Base-by-base conservation (phyloP, 2,797 vertebrate genomes). In the Carapus acus region DNA sequence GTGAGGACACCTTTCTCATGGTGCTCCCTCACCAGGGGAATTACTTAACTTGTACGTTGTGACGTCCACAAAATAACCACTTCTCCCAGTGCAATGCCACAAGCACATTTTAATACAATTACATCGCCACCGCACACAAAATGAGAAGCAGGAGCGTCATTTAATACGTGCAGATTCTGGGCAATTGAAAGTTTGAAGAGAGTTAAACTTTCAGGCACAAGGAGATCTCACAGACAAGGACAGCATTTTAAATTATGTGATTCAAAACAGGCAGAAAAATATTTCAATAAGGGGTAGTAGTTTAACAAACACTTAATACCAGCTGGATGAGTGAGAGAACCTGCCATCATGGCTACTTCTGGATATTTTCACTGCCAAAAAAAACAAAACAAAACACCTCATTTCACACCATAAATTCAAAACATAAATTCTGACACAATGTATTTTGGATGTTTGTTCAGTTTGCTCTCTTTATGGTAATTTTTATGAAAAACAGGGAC, bases 101-200 rank as follows among this genome's bases (percentile, higher is more conserved):
- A n/a, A n/a, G n/a, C n/a, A 53, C 34, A 49, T 21, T 79, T 82
- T 79, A 76, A 65, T 79, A 54, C 53, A 54, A 39, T 58, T 50
- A 24, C 41, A 41, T 40, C 46, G 33, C 58, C 55, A 46, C 24
- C 63, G 70, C 48, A 67, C 73, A 77, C 58, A 44, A 55, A 55
- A 50, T 69, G 51, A 80, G 53, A 71, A 43, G 62, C 55, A 76
- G 64, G 65, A 74, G 69, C 36, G 52, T 48, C 53, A 57, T 50
- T 67, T 57, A 62, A 58, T n/a, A 49, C 11, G 62, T 62, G 40
- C 54, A 64, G 16, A 72, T 50, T 39, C 39, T 0, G 12, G 53
- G 33, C 20, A 49, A n/a, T 40, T 43, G 21, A 52, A 17, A 54
- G 6, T 15, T 17, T 4, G 20, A 20, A 23, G 1, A 54, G 39